These are phyloP conservation scores for Drosophila neoperkinsi DNA, from an alignment of 2,888 invertebrate species.

Conservation along the genomic window DNA sequence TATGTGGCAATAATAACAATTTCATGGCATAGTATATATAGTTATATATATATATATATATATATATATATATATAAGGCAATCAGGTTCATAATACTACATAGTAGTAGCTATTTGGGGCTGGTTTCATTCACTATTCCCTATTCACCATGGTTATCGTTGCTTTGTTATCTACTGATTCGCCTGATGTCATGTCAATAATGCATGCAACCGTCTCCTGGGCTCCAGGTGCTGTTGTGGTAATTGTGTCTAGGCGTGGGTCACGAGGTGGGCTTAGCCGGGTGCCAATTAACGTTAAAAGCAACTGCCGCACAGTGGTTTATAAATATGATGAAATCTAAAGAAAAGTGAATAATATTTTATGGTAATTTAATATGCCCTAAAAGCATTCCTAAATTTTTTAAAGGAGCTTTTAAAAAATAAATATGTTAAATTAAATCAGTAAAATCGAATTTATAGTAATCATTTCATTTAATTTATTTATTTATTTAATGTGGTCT, in stretches of 20 bases:
- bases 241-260: conserved; percentile 7
- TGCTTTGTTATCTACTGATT: conserved; percentile 74
- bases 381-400: not conserved
- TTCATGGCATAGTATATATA: conserved; percentile 2
- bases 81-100: conserved; percentile 4
- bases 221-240: conserved; percentile 6
- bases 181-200: conserved; percentile 70
- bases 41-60: not conserved
- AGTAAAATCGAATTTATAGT: not conserved
- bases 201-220: conserved; percentile 66
- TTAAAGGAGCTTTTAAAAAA: not conserved
- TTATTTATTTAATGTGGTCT: not conserved
- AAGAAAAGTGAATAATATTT: not conserved
- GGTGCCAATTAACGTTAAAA: conserved; percentile 63
- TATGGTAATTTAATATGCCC: not conserved
- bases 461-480: not conserved
- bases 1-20: conserved; percentile 42
- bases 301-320: conserved; percentile 37
- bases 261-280: conserved; percentile 20
- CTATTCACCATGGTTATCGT: conserved; percentile 78
- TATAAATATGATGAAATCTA: not conserved
- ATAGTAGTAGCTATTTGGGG: conserved; percentile 12
- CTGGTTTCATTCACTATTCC: conserved; percentile 41
- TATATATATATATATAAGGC: not conserved
- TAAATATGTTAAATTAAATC: not conserved